Conservation (phyloP, 2,113 vertebrate genomes). For the Coptodon rendalli region DNA sequence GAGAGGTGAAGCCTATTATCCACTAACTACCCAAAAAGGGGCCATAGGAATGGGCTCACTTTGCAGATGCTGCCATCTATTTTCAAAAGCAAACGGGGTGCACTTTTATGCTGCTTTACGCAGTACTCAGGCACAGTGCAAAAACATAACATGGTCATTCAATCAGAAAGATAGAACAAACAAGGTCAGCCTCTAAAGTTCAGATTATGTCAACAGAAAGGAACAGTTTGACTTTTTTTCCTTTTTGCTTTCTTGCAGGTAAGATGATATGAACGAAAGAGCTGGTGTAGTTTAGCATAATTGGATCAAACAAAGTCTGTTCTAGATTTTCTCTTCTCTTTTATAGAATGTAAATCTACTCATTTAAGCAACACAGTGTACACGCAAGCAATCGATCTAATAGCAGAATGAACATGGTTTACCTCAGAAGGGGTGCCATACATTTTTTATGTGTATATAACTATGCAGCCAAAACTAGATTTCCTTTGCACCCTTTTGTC, state of each 20-base stretch:
- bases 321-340: neutral
- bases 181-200: neutral
- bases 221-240: neutral
- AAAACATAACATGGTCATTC: neutral
- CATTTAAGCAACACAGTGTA: neutral
- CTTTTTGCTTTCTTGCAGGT: neutral
- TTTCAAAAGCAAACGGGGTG: conserved; percentile 6
- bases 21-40: conserved; percentile 48
- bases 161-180: neutral
- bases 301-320: neutral
- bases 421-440: neutral
- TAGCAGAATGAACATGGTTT: neutral
- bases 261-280: neutral
- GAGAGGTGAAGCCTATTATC: conserved; percentile 59
- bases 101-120: neutral
- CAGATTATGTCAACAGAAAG: neutral
- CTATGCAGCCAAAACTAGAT: neutral
- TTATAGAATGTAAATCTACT: neutral
- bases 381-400: neutral
- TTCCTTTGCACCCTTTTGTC: neutral
- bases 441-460: neutral
- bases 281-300: neutral
- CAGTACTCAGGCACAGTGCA: neutral
- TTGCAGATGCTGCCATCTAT: conserved; percentile 47
- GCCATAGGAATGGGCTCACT: conserved; percentile 29